Conservation (phyloP, 37 sponge, comb jelly and placozoan genomes). For the Axinella damicornis region DNA sequence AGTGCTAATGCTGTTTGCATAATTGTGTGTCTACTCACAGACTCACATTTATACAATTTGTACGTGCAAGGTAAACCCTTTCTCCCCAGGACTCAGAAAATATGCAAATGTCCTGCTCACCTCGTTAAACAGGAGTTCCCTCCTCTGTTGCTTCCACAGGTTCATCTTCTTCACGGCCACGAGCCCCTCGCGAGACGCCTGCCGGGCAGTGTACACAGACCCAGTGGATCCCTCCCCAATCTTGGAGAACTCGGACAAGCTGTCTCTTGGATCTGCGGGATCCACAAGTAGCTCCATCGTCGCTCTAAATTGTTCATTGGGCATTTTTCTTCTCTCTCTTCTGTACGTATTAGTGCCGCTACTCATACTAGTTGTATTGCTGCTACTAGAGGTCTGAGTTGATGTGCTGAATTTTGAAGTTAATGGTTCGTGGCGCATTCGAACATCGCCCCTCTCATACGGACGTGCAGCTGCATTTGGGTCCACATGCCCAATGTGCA, state of each 20-base stretch:
- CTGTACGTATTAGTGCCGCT: background rate
- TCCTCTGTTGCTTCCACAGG: slow-evolving; percentile 87
- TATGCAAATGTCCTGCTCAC: slow-evolving; percentile 42
- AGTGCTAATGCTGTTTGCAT: no score
- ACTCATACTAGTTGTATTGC: background rate
- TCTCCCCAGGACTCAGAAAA: no score
- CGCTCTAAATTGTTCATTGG: slow-evolving; percentile 50
- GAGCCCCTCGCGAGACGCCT: slow-evolving; percentile 25
- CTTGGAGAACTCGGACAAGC: slow-evolving; percentile 49
- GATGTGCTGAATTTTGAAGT: background rate
- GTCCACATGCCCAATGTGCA: no score
- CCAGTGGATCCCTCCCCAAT: slow-evolving; percentile 94
- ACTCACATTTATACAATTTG: no score
- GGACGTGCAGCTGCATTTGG: no score
- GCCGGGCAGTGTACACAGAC: slow-evolving; percentile 75
- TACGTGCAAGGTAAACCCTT: no score
- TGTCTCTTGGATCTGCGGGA: slow-evolving; percentile 41
- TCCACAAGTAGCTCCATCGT: slow-evolving; percentile 53
- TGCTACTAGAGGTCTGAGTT: slow-evolving; percentile 1
- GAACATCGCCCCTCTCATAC: no score
- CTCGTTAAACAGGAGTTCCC: slow-evolving; percentile 96
- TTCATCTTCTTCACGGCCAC: slow-evolving; percentile 97
- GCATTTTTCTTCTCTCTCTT: slow-evolving; percentile 31
- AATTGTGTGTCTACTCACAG: no score
- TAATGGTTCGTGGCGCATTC: no score